These are phyloP conservation scores for Thalassoma bifasciatum DNA, from an alignment of 2,113 vertebrate species.

Conservation along the genomic window DNA sequence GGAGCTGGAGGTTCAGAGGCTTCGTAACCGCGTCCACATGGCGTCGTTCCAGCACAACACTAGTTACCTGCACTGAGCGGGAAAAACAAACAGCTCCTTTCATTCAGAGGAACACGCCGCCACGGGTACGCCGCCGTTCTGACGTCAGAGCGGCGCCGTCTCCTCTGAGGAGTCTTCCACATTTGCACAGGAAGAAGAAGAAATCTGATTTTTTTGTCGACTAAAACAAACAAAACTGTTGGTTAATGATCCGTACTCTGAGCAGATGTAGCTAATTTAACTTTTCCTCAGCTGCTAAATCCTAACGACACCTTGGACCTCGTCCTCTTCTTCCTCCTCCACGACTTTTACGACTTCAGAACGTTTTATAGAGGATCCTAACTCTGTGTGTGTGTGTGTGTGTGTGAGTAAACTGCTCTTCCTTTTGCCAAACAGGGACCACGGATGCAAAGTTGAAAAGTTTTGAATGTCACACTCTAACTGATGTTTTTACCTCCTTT, in stretches of 20 bases:
- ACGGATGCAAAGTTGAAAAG: conserved; percentile 55
- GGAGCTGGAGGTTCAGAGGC: conserved; percentile 89
- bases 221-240: too few relatives aligned
- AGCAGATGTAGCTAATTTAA: conserved; percentile 40
- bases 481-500: conserved; percentile 28
- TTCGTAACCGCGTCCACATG: conserved; percentile 86
- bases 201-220: conserved; percentile 1
- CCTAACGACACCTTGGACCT: conserved; percentile 54
- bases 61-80: conserved; percentile 75
- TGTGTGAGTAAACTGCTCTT: conserved; percentile 46
- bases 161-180: conserved; percentile 19
- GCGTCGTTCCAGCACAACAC: conserved; percentile 91
- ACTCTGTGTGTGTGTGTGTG: too few relatives aligned
- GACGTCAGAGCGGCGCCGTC: neutral
- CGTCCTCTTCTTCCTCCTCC: conserved; percentile 39
- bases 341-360: too few relatives aligned
- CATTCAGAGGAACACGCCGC: neutral
- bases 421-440: conserved; percentile 61
- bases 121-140: neutral
- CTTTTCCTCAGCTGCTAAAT: conserved; percentile 69
- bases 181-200: conserved; percentile 61
- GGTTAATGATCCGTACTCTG: conserved; percentile 33
- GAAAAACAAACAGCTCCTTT: neutral
- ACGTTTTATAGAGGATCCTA: too few relatives aligned
- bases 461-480: conserved; percentile 44